Conservation (phyloP, 2,797 vertebrate species). For the Eleutherodactylus coqui region DNA sequence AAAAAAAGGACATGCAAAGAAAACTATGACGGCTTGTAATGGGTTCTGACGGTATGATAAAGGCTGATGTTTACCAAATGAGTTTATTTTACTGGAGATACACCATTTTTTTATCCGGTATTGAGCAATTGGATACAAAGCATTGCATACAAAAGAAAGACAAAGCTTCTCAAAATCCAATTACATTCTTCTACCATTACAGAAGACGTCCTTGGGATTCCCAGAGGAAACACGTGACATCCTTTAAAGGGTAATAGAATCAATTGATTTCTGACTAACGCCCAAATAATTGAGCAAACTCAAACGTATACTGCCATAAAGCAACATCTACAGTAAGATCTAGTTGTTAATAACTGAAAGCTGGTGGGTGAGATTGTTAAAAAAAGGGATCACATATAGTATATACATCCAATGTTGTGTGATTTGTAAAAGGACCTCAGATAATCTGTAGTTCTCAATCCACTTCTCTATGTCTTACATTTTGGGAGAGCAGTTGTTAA, state of each 20-base stretch:
- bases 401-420: no score
- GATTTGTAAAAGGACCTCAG: neutral
- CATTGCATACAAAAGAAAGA: slow-evolving; percentile 48
- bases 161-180: slow-evolving; percentile 50
- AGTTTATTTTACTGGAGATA: slow-evolving; percentile 12
- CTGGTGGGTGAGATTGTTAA: no score
- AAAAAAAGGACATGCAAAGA: neutral
- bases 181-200: slow-evolving; percentile 42
- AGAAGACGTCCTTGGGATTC: slow-evolving; percentile 52
- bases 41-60: neutral
- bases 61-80: neutral
- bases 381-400: no score
- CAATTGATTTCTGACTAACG: slow-evolving; percentile 41
- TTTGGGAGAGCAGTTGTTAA: no score
- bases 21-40: neutral
- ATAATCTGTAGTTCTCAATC: neutral
- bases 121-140: neutral
- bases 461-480: no score
- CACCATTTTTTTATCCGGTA: slow-evolving; percentile 19
- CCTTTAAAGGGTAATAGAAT: slow-evolving; percentile 58
- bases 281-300: slow-evolving; percentile 26
- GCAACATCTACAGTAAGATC: neutral
- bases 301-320: slow-evolving; percentile 46
- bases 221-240: slow-evolving; percentile 55
- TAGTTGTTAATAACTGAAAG: neutral